Base-by-base conservation (phyloP, 1,140 invertebrate species). In the Cotesia glomerata region DNA sequence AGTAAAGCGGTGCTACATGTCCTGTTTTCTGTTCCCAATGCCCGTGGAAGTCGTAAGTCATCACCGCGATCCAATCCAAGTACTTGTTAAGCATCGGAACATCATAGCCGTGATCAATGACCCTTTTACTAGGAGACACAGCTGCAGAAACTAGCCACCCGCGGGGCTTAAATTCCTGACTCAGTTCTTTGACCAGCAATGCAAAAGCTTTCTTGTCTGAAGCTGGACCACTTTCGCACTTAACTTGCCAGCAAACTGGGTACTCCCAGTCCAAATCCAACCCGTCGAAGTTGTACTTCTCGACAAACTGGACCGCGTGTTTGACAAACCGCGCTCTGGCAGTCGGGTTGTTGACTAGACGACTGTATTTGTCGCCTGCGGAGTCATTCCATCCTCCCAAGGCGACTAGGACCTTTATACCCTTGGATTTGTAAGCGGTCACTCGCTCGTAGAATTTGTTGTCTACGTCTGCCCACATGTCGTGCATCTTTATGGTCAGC, bases 41-140 rank as follows among this genome's bases (percentile, higher is more conserved):
- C 0, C 94, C 94, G 77, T 95, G 94, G 81, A 92, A 95, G 81
- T 95, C 94, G 81, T 96, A 96, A 0, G 92, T 91, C 95, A 95
- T 96, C 0, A 96, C 90, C 11, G 93, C 91, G 73, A 97, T 94
- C 92, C 94, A 96, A 81, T 96, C 93, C 66, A 96, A 87, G 80
- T 94, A 92, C 16, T 88, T 86, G 0, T 90, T 90, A 3, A 96
- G 78, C 2, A 87, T 82, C 1, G 92, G 91, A 0, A 95, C 91
- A 77, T 95, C 92, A 78, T 96, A 96, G 7, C 90, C 93, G 26
- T 78, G 78, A 74, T 88, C 87, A 5, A 89, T 85, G 4, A 88
- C 86, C 58, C 81, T 77, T 80, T 88, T 89, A 76, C 88, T 90
- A 1, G 90, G 88, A 3, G 90, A 91, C 3, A 91, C 90, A 3